Evolutionary conservation across 2,888 invertebrate genomes (phyloP).

Genomic region (Noctua pronuba): DNA sequence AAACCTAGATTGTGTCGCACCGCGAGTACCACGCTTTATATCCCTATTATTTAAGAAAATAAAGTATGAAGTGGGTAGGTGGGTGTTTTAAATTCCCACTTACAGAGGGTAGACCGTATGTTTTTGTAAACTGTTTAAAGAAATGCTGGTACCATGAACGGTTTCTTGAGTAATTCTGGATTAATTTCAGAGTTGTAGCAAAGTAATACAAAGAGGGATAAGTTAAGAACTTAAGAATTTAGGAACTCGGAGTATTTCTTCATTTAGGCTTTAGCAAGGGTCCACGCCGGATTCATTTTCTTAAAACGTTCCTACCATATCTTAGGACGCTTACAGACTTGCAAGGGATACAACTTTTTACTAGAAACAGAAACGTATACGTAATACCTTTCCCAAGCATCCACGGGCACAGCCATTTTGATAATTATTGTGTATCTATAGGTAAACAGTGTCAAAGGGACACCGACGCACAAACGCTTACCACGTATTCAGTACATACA

Average conservation of each 20-base stretch:
- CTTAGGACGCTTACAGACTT: neutral
- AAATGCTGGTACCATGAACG: neutral
- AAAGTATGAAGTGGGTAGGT: slow-evolving; percentile 24
- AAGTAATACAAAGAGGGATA: slow-evolving; percentile 24
- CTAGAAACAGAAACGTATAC: neutral
- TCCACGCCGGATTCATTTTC: neutral
- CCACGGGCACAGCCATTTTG: neutral
- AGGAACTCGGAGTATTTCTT: slow-evolving; percentile 35
- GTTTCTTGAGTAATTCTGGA: slow-evolving; percentile 22
- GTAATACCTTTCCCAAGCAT: neutral
- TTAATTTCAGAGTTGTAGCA: slow-evolving; percentile 12
- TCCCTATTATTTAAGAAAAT: slow-evolving; percentile 1
- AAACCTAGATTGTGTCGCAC: slow-evolving; percentile 21
- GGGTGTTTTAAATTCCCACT: neutral
- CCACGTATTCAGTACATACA: no score
- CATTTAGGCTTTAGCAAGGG: slow-evolving; percentile 23
- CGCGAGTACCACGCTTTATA: slow-evolving; percentile 47
- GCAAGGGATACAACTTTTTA: neutral
- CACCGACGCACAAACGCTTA: no score
- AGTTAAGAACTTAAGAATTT: slow-evolving; percentile 16
- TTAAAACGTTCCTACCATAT: neutral
- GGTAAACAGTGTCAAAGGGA: no score
- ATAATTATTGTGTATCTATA: no score
- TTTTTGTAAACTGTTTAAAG: neutral
- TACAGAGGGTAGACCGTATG: neutral